Evolutionary conservation across 2,113 vertebrate species (phyloP), one percentile per base, ranked within the genome.

Genomic region (Zosterops borbonicus): DNA sequence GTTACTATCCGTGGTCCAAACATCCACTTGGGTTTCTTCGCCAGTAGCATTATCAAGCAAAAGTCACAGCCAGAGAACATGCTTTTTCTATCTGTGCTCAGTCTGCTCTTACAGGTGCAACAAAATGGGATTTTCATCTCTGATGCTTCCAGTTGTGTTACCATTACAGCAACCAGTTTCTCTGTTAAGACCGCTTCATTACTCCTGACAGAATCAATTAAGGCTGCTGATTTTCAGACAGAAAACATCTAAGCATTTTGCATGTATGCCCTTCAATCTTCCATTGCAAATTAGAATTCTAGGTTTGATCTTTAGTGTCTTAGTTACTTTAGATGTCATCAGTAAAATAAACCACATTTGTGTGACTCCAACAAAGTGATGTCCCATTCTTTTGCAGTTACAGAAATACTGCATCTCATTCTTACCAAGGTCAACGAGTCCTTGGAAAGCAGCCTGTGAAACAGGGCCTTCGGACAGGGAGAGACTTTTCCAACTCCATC

Each of bases 361-460:
- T 75, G 53, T 55, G 50, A 13, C 29, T 93, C 67, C 55, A 91
- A 23, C 37, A 73, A 78, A 55, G 20, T 69, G 59, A 77, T 80
- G 59, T 53, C 55, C 22, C 44, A 69, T 83, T 97, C 89, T 53
- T 90, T 88, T 85, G 67, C 46, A 69, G n/a, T 94, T 91, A 83
- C n/a, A 77, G 50, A 80, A 92, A 86, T 44, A 83, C 18, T 20
- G 11, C 46, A 84, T 41, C 70, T 39, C 63, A 44, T 50, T 80
- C 78, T 83, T 0, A 1, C 71, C 78, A 95, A 86, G 90, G 91
- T 95, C 94, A 94, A 22, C 0, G 42, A 90, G 94, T 58, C 87
- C 94, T 92, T 85, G 47, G 93, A 96, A 92, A 86, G 39, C 29
- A 65, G 89, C 87, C 94, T 92, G 28, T 28, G 67, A 83, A 95